Percentiles rank a stretch among this genome's conserved stretches.
Evolutionary conservation across 2,113 vertebrate species (phyloP).

Genomic region (Hippocampus comes): DNA sequence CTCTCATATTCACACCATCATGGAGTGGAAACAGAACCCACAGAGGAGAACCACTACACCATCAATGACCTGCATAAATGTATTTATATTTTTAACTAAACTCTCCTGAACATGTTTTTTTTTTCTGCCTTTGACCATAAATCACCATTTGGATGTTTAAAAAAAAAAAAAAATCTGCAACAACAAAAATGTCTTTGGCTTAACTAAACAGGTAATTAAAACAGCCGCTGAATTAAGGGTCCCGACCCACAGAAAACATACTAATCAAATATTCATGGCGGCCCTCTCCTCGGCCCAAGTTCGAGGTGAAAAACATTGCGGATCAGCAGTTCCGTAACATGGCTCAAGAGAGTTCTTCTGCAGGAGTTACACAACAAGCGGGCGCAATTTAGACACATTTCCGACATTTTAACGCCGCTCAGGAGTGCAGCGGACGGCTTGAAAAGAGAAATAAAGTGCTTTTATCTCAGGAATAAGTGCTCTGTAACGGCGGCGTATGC

Average conservation of each 20-base stretch:
- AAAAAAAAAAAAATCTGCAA: background rate
- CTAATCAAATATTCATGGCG: conserved; percentile 57
- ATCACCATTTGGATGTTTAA: background rate
- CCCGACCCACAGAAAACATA: conserved; percentile 51
- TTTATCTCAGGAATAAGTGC: conserved; percentile 19
- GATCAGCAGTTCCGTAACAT: conserved; percentile 49
- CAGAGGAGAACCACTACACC: too few relatives aligned
- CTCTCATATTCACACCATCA: too few relatives aligned
- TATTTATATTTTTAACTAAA: too few relatives aligned
- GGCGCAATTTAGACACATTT: conserved; percentile 38
- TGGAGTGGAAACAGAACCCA: too few relatives aligned
- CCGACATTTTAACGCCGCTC: conserved; percentile 24
- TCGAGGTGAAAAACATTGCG: conserved; percentile 32
- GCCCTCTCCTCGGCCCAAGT: conserved; percentile 22
- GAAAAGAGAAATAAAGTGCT: conserved; percentile 37
- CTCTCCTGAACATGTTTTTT: background rate
- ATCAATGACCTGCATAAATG: too few relatives aligned
- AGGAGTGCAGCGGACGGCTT: conserved; percentile 20
- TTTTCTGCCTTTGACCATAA: background rate
- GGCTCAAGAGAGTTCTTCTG: conserved; percentile 40
- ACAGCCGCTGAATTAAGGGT: conserved; percentile 55
- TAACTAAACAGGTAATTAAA: conserved; percentile 52
- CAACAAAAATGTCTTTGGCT: conserved; percentile 19
- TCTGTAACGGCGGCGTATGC: conserved; percentile 22
- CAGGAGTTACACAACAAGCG: conserved; percentile 30